Evolutionary conservation across 2,888 invertebrate genomes (phyloP).

Genomic region (Hipparchia semele): DNA sequence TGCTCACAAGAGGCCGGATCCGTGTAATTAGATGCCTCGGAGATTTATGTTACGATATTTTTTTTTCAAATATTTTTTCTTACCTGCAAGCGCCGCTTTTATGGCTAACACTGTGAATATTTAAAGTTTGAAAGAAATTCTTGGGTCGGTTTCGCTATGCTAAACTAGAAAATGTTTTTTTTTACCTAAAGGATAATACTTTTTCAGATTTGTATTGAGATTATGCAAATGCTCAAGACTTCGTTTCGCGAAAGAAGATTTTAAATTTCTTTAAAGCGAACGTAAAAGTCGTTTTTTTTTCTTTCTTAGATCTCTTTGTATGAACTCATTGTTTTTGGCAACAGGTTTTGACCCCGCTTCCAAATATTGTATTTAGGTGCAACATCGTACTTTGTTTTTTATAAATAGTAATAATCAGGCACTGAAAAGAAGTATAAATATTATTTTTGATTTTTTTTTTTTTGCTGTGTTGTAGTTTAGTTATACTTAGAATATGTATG

Average conservation of each 20-base stretch:
- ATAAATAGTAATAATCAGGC: too few relatives aligned
- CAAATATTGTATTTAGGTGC: too few relatives aligned
- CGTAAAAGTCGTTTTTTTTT: not conserved
- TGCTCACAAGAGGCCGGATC: slow-evolving; percentile 58
- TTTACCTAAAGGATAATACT: not conserved
- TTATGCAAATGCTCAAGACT: slow-evolving; percentile 14
- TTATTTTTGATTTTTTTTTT: too few relatives aligned
- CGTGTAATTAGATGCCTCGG: slow-evolving; percentile 75
- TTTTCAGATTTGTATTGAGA: slow-evolving; percentile 14
- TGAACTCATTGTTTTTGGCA: not conserved
- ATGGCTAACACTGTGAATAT: slow-evolving; percentile 4
- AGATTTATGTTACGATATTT: slow-evolving; percentile 77
- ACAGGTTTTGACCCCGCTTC: not conserved
- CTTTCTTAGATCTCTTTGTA: not conserved
- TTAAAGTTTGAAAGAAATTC: slow-evolving; percentile 17
- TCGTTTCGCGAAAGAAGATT: slow-evolving; percentile 7
- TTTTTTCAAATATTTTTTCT: slow-evolving; percentile 54
- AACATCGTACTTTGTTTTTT: too few relatives aligned
- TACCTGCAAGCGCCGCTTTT: slow-evolving; percentile 23
- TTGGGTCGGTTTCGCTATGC: not conserved
- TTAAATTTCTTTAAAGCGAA: slow-evolving; percentile 3
- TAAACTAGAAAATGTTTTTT: not conserved
- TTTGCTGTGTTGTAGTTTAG: too few relatives aligned
- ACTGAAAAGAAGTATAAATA: too few relatives aligned
- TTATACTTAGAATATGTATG: too few relatives aligned